Percentiles rank a stretch among this genome's conserved stretches.
phyloP scores from a whole-genome alignment of 2,797 vertebrate genomes.

The Stomatorhinus walkeri region DNA sequence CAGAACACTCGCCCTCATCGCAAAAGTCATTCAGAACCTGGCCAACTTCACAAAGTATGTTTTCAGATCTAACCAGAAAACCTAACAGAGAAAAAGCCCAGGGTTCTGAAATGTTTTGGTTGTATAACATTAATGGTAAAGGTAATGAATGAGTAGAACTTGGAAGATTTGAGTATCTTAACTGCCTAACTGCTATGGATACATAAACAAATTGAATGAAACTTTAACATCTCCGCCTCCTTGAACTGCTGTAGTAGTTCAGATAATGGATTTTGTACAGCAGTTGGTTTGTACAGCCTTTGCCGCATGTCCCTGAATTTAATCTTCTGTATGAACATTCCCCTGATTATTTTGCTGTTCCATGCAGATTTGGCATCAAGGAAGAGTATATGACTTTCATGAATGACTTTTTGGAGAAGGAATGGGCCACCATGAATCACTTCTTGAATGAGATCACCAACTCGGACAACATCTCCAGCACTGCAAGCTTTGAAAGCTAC shows the following conservation, averaged over 20 bases:
- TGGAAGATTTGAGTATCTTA: not conserved
- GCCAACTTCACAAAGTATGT: constrained; percentile 93
- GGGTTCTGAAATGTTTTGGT: not conserved
- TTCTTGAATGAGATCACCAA: constrained; percentile 92
- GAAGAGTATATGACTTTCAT: constrained; percentile 98
- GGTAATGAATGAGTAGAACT: not conserved
- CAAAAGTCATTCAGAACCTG: constrained; percentile 97
- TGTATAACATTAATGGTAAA: not conserved
- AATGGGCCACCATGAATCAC: constrained; percentile 92
- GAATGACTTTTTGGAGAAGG: constrained; percentile 95
- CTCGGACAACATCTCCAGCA: constrained; percentile 80
- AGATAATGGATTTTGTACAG: not conserved
- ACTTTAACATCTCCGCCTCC: not conserved
- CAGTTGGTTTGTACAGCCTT: not conserved
- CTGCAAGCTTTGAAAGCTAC: constrained; percentile 86
- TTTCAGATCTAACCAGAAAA: not conserved
- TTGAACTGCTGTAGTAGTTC: not conserved
- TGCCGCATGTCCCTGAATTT: not conserved
- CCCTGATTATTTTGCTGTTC: not conserved
- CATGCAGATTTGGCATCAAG: constrained; percentile 85
- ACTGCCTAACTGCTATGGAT: not conserved
- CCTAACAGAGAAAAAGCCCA: not conserved
- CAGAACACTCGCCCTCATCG: constrained; percentile 86
- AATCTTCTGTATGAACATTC: not conserved
- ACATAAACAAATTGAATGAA: not conserved